Base-by-base conservation (phyloP, 2,113 vertebrate genomes). In the Catharus minimus region DNA sequence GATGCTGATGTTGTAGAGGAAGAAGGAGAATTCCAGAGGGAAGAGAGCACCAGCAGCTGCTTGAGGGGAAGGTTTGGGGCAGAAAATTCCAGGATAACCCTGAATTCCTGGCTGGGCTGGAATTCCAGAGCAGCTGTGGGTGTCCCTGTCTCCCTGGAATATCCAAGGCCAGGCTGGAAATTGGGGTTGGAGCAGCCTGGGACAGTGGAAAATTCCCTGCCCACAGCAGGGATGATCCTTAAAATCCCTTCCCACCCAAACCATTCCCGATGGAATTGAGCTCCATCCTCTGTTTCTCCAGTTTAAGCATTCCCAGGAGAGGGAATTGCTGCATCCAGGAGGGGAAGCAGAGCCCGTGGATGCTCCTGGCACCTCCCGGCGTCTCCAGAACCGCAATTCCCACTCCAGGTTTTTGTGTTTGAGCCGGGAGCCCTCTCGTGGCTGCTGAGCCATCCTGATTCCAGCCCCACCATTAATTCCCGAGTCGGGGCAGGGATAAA, bases 361-460 rank as follows among this genome's bases (percentile, higher is more conserved):
- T 26, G 50, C 39, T 73, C 66, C 3, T 0, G 58, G 39, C 44
- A 3, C 22, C 33, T 26, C 19, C n/a, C 30, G 9, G 16, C 0
- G 0, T 5, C 49, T 73, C 74, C 41, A 26, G 65, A 67, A 28
- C 33, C 7, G 11, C 10, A 23, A 7, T 4, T 66, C 28, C 10
- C 75, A 5, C 7, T 15, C 13, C 15, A 30, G 8, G 5, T 1
- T 36, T 4, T 13, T 58, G 50, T 7, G 19, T 7, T 38, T 32
- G 79, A 44, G 71, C 75, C 2, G 69, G 62, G 84, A 91, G 87
- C 94, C 94, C 95, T 94, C 96, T 95, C 28, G 74, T 92, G 96
- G 95, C 76, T 49, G 86, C 82, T 41, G 69, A 53, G 44, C 30
- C 69, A 1, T 2, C 0, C 2, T 14, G 16, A 27, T n/a, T 38